phyloP scores from a whole-genome alignment of 2,888 invertebrate genomes.

The Clepsis dumicolana region DNA sequence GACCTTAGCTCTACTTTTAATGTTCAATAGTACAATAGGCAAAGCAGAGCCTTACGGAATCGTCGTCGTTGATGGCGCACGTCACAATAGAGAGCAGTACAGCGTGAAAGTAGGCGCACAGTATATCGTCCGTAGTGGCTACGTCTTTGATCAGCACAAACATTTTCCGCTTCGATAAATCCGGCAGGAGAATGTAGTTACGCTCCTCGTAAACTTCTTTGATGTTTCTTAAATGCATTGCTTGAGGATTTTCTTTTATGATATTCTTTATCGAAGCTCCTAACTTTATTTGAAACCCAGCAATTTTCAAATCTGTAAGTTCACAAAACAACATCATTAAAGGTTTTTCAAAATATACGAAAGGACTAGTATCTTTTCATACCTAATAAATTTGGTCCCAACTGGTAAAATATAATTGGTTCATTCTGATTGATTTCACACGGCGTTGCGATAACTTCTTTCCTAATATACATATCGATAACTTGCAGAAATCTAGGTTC shows the following conservation, averaged over 20 bases:
- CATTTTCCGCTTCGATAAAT: slow-evolving; percentile 76
- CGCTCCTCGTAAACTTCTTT: slow-evolving; percentile 75
- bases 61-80: slow-evolving; percentile 65
- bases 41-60: slow-evolving; percentile 57
- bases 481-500: slow-evolving; percentile 90
- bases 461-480: slow-evolving; percentile 88
- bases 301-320: slow-evolving; percentile 85
- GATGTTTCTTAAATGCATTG: slow-evolving; percentile 67
- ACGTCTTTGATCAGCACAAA: slow-evolving; percentile 85
- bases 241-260: slow-evolving; percentile 50
- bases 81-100: slow-evolving; percentile 77
- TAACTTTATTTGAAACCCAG: slow-evolving; percentile 87
- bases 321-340: neutral
- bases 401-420: slow-evolving; percentile 71
- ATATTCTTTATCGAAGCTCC: slow-evolving; percentile 84
- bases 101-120: slow-evolving; percentile 90
- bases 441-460: slow-evolving; percentile 87
- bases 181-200: slow-evolving; percentile 85
- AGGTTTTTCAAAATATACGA: neutral
- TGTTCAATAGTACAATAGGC: too few species aligned
- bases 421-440: slow-evolving; percentile 90
- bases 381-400: slow-evolving; percentile 65
- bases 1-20: too few species aligned
- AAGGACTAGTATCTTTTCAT: slow-evolving; percentile 8
- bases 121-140: slow-evolving; percentile 82